Evolutionary conservation across 2,113 vertebrate species (phyloP), one percentile per base, ranked within the genome.

Genomic region (Accipiter cooperii): DNA sequence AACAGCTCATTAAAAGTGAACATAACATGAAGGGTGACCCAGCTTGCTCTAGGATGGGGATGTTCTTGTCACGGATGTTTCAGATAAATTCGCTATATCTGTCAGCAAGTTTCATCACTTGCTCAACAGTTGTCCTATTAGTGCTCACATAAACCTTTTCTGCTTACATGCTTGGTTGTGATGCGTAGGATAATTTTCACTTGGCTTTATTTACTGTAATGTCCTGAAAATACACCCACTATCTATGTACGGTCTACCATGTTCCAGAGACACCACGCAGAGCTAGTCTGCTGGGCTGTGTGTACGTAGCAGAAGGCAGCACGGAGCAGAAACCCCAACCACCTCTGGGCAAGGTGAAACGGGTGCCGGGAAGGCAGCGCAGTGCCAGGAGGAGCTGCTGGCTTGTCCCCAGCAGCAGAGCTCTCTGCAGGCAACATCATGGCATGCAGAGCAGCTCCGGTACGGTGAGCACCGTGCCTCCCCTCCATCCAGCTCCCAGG

Each of bases 381-480:
- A 0, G 5, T 49, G 49, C 14, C 44, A 57, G 74, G 25, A 63
- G 34, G 22, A 73, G 63, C 78, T 71, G 18, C 34, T 51, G 0
- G 0, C 34, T 57, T 20, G 13, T n/a, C 26, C 9, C 19, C 34
- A 51, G 63, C 33, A 63, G 29, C 63, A 63, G 58, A 49, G 34
- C 29, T 90, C 55, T 79, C 68, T 57, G 51, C 68, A 63, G 71
- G 69, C 47, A 49, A 28, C 5, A 5, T 33, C 26, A 12, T 1
- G 6, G 49, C 55, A 68, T 40, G 84, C 31, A 52, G 31, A 70
- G 81, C 24, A 74, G 7, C 9, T 64, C 12, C 16, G 28, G 34
- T 29, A 29, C 1, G 5, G 14, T 1, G 4, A 83, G 25, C 36
- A 19, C 29, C 0, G 0, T 26, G 21, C 1, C 46, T 28, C 36